Percentiles rank a stretch among this genome's conserved stretches.
Evolutionary conservation across 2,113 vertebrate species (phyloP).

Genomic region (Ifrita kowaldi): DNA sequence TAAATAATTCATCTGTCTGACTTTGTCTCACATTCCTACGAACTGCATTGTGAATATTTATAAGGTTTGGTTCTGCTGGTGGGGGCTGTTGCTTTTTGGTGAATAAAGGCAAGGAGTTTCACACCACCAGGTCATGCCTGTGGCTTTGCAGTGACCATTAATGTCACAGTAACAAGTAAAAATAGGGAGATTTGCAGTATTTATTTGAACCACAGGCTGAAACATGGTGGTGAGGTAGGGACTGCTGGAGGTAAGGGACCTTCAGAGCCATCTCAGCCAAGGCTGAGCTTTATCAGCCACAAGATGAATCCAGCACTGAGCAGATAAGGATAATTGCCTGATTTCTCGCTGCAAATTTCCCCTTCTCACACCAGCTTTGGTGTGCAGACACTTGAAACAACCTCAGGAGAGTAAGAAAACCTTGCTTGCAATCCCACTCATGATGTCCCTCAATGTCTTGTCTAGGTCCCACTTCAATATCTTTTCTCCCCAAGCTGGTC

Average conservation of each 20-base stretch:
- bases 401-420: not conserved
- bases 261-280: not conserved
- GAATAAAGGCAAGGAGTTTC: not conserved
- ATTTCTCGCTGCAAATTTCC: not conserved
- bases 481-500: not conserved
- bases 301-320: not conserved
- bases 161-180: not conserved
- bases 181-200: not conserved
- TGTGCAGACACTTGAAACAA: not conserved
- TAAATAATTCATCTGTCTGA: conserved; percentile 62
- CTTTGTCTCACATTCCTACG: conserved; percentile 18
- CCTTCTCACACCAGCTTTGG: not conserved
- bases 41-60: conserved; percentile 33
- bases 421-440: not conserved
- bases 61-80: not conserved
- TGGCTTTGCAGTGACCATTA: not conserved
- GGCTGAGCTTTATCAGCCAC: not conserved
- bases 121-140: not conserved
- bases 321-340: not conserved
- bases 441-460: not conserved
- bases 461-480: not conserved
- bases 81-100: not conserved
- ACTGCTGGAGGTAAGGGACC: not conserved
- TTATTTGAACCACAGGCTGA: not conserved
- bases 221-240: not conserved